phyloP scores from a whole-genome alignment of 2,888 invertebrate genomes.

The Anthophora plumipes region DNA sequence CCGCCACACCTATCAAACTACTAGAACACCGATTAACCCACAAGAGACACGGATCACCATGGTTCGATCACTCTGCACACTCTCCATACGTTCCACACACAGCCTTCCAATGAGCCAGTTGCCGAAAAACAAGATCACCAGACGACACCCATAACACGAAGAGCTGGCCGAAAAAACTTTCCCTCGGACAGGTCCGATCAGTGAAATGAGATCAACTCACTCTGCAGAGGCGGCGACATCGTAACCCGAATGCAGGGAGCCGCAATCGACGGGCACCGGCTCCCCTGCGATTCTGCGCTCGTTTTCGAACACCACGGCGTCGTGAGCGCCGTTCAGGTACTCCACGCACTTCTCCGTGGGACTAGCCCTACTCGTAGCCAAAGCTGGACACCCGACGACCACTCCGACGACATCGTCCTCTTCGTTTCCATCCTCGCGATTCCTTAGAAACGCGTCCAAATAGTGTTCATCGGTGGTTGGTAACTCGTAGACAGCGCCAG shows the following conservation, averaged over 20 bases:
- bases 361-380: slow-evolving; percentile 79
- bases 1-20: not conserved
- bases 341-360: slow-evolving; percentile 83
- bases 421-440: slow-evolving; percentile 66
- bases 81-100: not conserved
- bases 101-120: not conserved
- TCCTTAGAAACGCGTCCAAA: slow-evolving; percentile 79
- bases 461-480: slow-evolving; percentile 78
- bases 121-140: not conserved
- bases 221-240: slow-evolving; percentile 64
- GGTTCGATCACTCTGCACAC: not conserved
- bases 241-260: slow-evolving; percentile 69
- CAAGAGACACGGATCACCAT: not conserved
- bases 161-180: slow-evolving; percentile 27
- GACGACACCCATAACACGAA: not conserved
- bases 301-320: slow-evolving; percentile 56
- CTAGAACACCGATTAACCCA: not conserved
- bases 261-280: slow-evolving; percentile 61
- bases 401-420: slow-evolving; percentile 59
- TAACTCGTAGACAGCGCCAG: slow-evolving; percentile 72
- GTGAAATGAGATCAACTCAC: slow-evolving; percentile 62
- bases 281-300: slow-evolving; percentile 57
- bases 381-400: slow-evolving; percentile 71
- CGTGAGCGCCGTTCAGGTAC: slow-evolving; percentile 75
- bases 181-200: slow-evolving; percentile 29